A percentile compares a stretch with the other conserved stretches of the same genome.
phyloP scores from a whole-genome alignment of 2,888 invertebrate genomes.

The Hybos culiciformis region DNA sequence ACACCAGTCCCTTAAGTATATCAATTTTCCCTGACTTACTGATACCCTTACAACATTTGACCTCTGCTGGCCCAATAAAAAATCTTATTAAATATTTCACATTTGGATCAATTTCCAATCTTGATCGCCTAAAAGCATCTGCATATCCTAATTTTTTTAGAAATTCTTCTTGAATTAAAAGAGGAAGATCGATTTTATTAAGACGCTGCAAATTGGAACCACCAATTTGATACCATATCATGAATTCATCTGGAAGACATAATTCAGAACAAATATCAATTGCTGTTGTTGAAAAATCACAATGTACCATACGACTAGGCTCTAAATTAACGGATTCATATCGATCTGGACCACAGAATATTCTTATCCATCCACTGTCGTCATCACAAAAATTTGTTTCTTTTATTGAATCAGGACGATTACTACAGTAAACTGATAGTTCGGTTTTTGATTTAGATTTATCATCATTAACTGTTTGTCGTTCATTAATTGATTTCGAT shows the following conservation, averaged over 20 bases:
- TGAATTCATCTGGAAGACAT: slow-evolving; percentile 15
- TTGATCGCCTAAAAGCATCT: slow-evolving; percentile 42
- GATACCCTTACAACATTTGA: slow-evolving; percentile 36
- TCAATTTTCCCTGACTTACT: slow-evolving; percentile 37
- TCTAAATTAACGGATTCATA: slow-evolving; percentile 14
- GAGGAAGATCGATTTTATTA: slow-evolving; percentile 41
- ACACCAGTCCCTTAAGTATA: slow-evolving; percentile 51
- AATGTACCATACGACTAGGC: slow-evolving; percentile 17
- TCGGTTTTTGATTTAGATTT: background rate
- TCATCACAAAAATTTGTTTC: background rate
- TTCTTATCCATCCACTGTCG: slow-evolving; percentile 15
- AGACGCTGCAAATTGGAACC: slow-evolving; percentile 43
- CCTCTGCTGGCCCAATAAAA: slow-evolving; percentile 45
- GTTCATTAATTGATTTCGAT: slow-evolving; percentile 7
- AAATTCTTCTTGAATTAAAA: slow-evolving; percentile 48
- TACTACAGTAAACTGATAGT: background rate
- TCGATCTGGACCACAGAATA: slow-evolving; percentile 17
- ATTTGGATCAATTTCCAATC: slow-evolving; percentile 52
- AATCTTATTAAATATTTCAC: slow-evolving; percentile 46
- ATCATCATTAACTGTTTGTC: slow-evolving; percentile 2
- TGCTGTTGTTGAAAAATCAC: slow-evolving; percentile 12
- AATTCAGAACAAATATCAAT: slow-evolving; percentile 14
- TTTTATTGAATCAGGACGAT: background rate
- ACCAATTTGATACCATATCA: slow-evolving; percentile 38
- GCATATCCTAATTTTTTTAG: slow-evolving; percentile 45